Conservation (phyloP, 2,113 vertebrate genomes). For the Furnarius figulus region DNA sequence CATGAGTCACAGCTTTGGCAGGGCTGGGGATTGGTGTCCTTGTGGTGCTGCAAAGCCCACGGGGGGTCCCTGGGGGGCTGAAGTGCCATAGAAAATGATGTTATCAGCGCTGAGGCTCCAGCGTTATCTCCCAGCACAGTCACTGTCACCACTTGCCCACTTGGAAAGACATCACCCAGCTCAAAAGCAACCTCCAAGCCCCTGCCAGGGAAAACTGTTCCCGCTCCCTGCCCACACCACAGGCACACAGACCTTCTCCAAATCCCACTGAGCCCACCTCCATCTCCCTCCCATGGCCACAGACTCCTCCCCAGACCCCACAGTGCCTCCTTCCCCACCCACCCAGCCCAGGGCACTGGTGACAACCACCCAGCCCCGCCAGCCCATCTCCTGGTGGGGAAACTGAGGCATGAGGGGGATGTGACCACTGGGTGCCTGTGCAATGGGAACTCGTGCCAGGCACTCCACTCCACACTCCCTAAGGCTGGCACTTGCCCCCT, state of each 20-base stretch:
- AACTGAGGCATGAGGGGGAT: background rate
- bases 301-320: background rate
- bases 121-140: background rate
- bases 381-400: background rate
- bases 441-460: rapidly evolving
- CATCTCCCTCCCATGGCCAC: background rate
- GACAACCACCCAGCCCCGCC: background rate
- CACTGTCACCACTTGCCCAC: background rate
- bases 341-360: background rate
- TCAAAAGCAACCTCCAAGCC: background rate
- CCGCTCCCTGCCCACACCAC: background rate
- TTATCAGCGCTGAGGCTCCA: background rate
- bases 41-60: rapidly evolving
- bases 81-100: background rate
- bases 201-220: background rate
- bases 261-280: background rate
- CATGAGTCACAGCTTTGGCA: background rate
- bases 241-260: background rate
- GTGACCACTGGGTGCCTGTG: background rate
- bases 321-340: rapidly evolving
- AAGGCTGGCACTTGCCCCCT: background rate
- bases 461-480: rapidly evolving
- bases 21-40: background rate
- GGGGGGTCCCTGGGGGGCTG: background rate
- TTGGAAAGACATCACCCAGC: background rate